Evolutionary conservation across 2,888 invertebrate species (phyloP), one percentile per base, ranked within the genome.

Genomic region (Dioctria rufipes): DNA sequence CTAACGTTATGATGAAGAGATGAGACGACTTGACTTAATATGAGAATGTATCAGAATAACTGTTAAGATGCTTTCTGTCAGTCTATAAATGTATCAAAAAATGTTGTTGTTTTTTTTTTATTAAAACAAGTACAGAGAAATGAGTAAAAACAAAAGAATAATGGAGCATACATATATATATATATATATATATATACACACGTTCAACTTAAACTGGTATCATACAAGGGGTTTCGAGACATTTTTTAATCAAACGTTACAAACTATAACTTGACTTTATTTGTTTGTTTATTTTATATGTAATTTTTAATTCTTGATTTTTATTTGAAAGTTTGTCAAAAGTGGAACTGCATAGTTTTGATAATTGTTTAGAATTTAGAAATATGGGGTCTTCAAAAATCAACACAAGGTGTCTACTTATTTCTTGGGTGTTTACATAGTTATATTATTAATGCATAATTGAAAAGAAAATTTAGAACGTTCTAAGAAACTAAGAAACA

Each of bases 31-130:
- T 71, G 37, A 25, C 25, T 25, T n/a, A 71, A 46, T 54, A 54
- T n/a, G 13, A 73, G 60, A 73, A 73, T 73, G 73, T 73, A 58
- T 73, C 39, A 58, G 58, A 73, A 40, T 58, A 54, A 51, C 73
- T 25, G 13, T 42, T 73, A 73, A 73, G 73, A 73, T 73, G 58
- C 58, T 73, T 73, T 54, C 73, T 73, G 73, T 73, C 73, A 73
- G 73, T 73, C 73, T 73, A 73, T 73, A 73, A 58, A 73, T 73
- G 40, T 73, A 61, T 37, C 61, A 61, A 61, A 61, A 25, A n/a
- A n/a, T 61, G 61, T 61, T 25, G 0, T 25, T 25, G 0, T 25
- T 25, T 25, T 25, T 25, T 25, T 25, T 25, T 25, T 61, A 61
- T 61, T 11, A 61, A 11, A 25, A 61, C 6, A 61, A 61, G 25